Evolutionary conservation across 2,113 vertebrate species (phyloP).

Genomic region (Atractosteus spatula): DNA sequence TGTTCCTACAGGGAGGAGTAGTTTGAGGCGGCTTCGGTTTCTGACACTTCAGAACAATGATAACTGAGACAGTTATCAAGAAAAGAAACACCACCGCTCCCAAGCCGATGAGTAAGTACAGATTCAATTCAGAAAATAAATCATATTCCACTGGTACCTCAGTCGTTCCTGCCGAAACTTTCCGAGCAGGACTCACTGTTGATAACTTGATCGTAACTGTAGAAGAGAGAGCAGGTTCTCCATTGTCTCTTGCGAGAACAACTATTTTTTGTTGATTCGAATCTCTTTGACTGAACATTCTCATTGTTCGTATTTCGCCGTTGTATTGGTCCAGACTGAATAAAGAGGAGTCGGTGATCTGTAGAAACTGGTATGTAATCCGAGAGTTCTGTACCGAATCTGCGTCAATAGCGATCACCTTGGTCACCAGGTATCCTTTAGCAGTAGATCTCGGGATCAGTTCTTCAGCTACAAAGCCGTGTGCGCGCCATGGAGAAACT

Average conservation of each 20-base stretch:
- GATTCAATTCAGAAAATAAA: slow-evolving; percentile 33
- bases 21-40: slow-evolving; percentile 42
- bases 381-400: slow-evolving; percentile 74
- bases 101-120: slow-evolving; percentile 62
- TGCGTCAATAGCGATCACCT: slow-evolving; percentile 70
- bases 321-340: slow-evolving; percentile 62
- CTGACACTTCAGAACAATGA: slow-evolving; percentile 59
- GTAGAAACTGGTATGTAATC: slow-evolving; percentile 60
- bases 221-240: slow-evolving; percentile 64
- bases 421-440: slow-evolving; percentile 68
- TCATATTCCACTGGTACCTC: neutral
- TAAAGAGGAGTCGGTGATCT: slow-evolving; percentile 62
- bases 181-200: neutral
- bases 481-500: slow-evolving; percentile 54
- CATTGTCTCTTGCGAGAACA: slow-evolving; percentile 64
- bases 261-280: slow-evolving; percentile 55
- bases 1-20: slow-evolving; percentile 56
- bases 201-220: slow-evolving; percentile 47
- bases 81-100: slow-evolving; percentile 66
- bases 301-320: slow-evolving; percentile 65
- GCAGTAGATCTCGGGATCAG: slow-evolving; percentile 60
- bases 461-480: slow-evolving; percentile 40
- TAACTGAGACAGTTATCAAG: slow-evolving; percentile 64
- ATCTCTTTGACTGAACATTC: slow-evolving; percentile 59
- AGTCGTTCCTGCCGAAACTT: neutral